phyloP scores from a whole-genome alignment of 2,888 invertebrate genomes.

The Harpalus rufipes region DNA sequence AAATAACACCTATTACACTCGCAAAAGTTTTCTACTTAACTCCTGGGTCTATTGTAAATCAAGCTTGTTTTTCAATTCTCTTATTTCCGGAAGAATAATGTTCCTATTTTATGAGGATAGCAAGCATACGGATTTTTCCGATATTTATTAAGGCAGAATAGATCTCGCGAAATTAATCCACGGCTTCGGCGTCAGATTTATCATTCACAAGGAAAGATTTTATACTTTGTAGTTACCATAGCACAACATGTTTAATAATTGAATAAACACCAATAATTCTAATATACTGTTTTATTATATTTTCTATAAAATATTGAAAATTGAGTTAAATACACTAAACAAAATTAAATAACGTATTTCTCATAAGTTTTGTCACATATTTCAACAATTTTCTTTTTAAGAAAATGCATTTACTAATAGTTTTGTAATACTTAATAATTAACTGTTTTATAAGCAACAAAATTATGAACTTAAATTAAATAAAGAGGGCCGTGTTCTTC shows the following conservation, averaged over 20 bases:
- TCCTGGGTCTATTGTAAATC: constrained; percentile 58
- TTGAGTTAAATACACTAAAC: too few relatives aligned
- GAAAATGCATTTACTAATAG: too few relatives aligned
- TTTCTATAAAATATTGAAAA: too few relatives aligned
- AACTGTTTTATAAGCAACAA: too few relatives aligned
- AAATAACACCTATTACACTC: constrained; percentile 61
- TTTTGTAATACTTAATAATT: too few relatives aligned
- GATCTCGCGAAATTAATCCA: neutral
- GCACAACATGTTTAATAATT: neutral
- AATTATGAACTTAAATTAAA: too few relatives aligned
- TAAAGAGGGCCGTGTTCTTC: too few relatives aligned
- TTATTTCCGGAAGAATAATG: constrained; percentile 48
- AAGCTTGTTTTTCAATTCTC: constrained; percentile 58
- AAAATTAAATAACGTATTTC: too few relatives aligned
- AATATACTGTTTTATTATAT: too few relatives aligned
- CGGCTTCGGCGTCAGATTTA: neutral
- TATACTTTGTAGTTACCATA: neutral
- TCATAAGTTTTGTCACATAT: too few relatives aligned
- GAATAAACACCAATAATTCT: too few relatives aligned
- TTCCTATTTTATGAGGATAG: constrained; percentile 51
- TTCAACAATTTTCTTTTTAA: too few relatives aligned
- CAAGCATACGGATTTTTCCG: constrained; percentile 20
- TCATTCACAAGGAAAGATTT: neutral
- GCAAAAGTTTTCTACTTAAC: constrained; percentile 56
- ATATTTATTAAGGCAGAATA: constrained; percentile 24